Evolutionary conservation across 2,113 vertebrate genomes (phyloP).

Genomic region (Ammospiza caudacuta): DNA sequence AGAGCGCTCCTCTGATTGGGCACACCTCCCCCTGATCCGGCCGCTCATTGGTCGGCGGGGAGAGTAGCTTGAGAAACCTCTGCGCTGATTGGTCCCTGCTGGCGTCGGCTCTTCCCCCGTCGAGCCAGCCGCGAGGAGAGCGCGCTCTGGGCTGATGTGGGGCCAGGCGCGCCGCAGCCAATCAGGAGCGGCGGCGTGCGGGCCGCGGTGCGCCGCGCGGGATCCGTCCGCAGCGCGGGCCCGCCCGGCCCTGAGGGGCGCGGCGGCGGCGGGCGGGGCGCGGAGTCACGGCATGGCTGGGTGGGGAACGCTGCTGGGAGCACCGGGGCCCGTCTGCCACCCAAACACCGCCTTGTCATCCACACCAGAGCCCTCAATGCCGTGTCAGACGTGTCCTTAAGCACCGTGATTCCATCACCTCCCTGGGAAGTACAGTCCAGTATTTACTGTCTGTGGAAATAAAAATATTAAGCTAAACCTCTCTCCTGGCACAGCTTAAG

Average conservation of each 20-base stretch:
- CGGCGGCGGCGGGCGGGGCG: background rate
- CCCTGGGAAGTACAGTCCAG: fast-evolving
- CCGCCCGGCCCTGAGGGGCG: background rate
- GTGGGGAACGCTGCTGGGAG: fast-evolving
- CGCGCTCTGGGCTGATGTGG: conserved; percentile 85
- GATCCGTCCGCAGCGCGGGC: conserved; percentile 70
- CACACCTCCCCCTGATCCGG: background rate
- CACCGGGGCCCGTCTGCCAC: fast-evolving
- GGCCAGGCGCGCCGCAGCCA: conserved; percentile 78
- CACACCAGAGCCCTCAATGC: too few species aligned
- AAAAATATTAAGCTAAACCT: background rate
- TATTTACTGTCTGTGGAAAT: background rate
- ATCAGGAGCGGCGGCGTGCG: conserved; percentile 34
- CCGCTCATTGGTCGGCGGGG: background rate
- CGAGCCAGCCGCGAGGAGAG: background rate
- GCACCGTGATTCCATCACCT: background rate
- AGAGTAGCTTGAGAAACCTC: background rate
- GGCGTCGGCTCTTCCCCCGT: conserved; percentile 5
- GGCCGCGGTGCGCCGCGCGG: background rate
- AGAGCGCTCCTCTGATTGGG: conserved; percentile 67
- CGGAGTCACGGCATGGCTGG: fast-evolving
- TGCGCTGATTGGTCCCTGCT: background rate
- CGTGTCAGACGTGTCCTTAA: background rate
- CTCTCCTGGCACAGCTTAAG: fast-evolving
- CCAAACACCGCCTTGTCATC: fast-evolving